These are phyloP conservation scores for Rambutsinella grinnellia DNA, from an alignment of 2,888 invertebrate species.

Conservation along the genomic window DNA sequence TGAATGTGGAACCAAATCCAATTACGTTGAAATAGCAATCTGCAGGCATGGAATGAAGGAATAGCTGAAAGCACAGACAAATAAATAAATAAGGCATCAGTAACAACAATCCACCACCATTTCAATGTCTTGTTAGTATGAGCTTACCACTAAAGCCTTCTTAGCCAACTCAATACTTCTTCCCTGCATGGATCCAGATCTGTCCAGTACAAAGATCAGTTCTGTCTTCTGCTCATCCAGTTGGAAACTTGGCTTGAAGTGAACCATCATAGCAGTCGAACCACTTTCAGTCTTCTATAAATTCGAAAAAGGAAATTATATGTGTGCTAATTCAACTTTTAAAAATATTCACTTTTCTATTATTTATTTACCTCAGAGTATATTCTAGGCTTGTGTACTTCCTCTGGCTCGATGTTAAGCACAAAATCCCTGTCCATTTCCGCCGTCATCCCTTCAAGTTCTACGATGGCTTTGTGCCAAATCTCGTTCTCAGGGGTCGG, in stretches of 20 bases:
- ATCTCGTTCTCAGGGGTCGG: slow-evolving; percentile 40
- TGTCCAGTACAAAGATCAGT: slow-evolving; percentile 69
- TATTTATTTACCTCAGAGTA: slow-evolving; percentile 68
- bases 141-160: slow-evolving; percentile 68
- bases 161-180: slow-evolving; percentile 63
- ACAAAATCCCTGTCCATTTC: slow-evolving; percentile 69
- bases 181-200: slow-evolving; percentile 70
- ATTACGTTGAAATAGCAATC: slow-evolving; percentile 70
- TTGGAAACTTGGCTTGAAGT: slow-evolving; percentile 70
- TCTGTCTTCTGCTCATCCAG: slow-evolving; percentile 66
- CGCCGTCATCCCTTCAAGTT: slow-evolving; percentile 39
- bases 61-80: slow-evolving; percentile 61
- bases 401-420: slow-evolving; percentile 69
- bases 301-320: background rate
- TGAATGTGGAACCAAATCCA: slow-evolving; percentile 68
- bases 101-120: background rate
- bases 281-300: slow-evolving; percentile 44
- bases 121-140: background rate
- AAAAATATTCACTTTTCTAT: background rate
- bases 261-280: slow-evolving; percentile 55
- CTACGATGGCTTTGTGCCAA: slow-evolving; percentile 58
- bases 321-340: background rate
- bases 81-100: background rate
- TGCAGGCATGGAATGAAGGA: slow-evolving; percentile 68
- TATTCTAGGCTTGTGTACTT: slow-evolving; percentile 70